A percentile compares a stretch with the other conserved stretches of the same genome.
Conservation (phyloP, 2,888 invertebrate species). For the Amiota communis region DNA sequence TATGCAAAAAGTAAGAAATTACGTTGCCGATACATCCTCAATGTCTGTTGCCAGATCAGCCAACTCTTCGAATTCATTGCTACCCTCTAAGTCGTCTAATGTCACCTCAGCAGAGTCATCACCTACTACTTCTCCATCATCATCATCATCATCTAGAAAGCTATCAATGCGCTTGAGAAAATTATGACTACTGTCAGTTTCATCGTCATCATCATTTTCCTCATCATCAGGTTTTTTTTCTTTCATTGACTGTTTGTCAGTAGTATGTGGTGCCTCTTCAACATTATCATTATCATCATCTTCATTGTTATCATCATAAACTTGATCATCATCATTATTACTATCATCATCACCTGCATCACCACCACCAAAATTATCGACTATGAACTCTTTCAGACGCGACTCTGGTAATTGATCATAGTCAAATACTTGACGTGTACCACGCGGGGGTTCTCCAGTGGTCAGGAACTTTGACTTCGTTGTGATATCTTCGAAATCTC, state of each 20-base stretch:
- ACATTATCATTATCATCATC: slow-evolving; percentile 26
- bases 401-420: slow-evolving; percentile 72
- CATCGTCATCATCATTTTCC: slow-evolving; percentile 8
- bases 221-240: slow-evolving; percentile 37
- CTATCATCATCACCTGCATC: slow-evolving; percentile 36
- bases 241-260: slow-evolving; percentile 32
- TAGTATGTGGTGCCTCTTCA: not conserved
- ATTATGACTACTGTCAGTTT: slow-evolving; percentile 44
- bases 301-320: slow-evolving; percentile 39
- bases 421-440: slow-evolving; percentile 70
- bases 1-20: slow-evolving; percentile 13
- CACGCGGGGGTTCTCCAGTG: slow-evolving; percentile 62
- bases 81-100: slow-evolving; percentile 33
- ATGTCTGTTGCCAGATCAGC: slow-evolving; percentile 35
- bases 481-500: not conserved
- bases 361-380: slow-evolving; percentile 34
- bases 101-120: slow-evolving; percentile 40
- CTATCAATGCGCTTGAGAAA: slow-evolving; percentile 64
- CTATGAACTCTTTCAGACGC: slow-evolving; percentile 48
- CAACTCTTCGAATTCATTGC: slow-evolving; percentile 38
- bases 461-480: slow-evolving; percentile 48
- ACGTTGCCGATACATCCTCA: slow-evolving; percentile 29
- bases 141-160: slow-evolving; percentile 59
- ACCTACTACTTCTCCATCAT: slow-evolving; percentile 56
- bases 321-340: slow-evolving; percentile 16